Conservation (phyloP, 2,888 invertebrate species). For the Tipula unca region DNA sequence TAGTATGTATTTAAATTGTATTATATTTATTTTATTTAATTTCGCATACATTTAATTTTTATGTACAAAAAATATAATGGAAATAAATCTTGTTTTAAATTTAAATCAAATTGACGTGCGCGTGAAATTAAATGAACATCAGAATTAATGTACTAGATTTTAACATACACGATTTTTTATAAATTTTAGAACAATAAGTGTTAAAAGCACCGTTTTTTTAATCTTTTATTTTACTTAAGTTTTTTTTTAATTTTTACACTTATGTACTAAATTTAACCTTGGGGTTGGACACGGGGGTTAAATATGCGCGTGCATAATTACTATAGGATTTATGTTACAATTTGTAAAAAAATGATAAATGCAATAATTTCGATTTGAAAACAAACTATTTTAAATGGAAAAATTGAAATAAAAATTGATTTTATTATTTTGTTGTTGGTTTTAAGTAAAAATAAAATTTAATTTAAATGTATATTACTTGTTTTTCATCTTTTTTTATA, state of each 20-base stretch:
- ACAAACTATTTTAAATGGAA: neutral
- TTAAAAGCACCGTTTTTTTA: neutral
- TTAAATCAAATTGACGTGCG: neutral
- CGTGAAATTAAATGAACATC: neutral
- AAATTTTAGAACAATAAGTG: neutral
- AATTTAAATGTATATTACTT: slow-evolving; percentile 19
- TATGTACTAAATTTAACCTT: neutral
- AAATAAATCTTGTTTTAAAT: neutral
- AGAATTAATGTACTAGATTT: neutral
- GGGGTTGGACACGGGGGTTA: neutral
- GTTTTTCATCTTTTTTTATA: slow-evolving; percentile 18
- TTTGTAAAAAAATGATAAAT: neutral
- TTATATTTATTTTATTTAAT: neutral
- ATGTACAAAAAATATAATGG: neutral
- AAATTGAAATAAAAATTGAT: slow-evolving; percentile 21
- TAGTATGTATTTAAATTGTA: neutral
- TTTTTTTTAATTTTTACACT: neutral
- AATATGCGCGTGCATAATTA: neutral
- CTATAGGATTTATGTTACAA: neutral
- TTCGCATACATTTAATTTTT: neutral
- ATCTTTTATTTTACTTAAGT: neutral
- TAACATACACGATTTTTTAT: neutral
- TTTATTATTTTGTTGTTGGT: slow-evolving; percentile 18
- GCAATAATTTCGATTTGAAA: neutral
- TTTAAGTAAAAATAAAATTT: slow-evolving; percentile 22